Evolutionary conservation across 1,140 invertebrate genomes (phyloP).

Genomic region (Branchinecta lynchi): DNA sequence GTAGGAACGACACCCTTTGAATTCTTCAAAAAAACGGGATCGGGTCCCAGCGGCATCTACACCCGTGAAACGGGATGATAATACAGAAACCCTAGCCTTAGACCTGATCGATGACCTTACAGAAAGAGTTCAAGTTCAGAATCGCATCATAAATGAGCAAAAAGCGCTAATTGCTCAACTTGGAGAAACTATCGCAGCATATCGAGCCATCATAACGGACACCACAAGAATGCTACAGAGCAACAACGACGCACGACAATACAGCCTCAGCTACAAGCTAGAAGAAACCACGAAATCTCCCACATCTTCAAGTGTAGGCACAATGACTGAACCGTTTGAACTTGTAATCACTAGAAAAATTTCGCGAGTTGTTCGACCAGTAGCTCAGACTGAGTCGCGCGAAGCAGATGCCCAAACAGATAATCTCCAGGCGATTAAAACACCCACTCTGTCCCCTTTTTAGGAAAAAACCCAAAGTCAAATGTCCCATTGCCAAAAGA

Average conservation of each 20-base stretch:
- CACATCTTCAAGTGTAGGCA: constrained; percentile 8
- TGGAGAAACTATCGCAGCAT: constrained; percentile 1
- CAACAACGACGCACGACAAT: constrained; percentile 5
- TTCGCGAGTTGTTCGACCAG: constrained; percentile 8
- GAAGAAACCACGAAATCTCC: neutral
- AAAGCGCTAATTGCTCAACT: constrained; percentile 1
- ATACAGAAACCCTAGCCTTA: neutral
- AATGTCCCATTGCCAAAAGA: neutral
- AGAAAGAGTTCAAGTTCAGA: constrained; percentile 6
- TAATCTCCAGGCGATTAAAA: constrained; percentile 1
- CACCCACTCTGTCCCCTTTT: neutral
- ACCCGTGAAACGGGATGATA: constrained; percentile 5
- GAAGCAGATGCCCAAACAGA: constrained; percentile 1
- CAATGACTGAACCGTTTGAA: constrained; percentile 6
- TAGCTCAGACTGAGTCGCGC: constrained; percentile 4
- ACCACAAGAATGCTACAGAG: neutral
- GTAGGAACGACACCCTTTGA: constrained; percentile 9
- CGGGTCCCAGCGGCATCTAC: constrained; percentile 2
- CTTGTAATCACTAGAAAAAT: constrained; percentile 10
- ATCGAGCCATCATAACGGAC: constrained; percentile 9
- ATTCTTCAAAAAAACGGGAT: constrained; percentile 4
- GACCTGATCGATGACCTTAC: constrained; percentile 5
- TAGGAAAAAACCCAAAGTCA: neutral
- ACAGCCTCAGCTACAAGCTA: too few relatives aligned
- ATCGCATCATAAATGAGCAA: constrained; percentile 6